Evolutionary conservation across 2,797 vertebrate species (phyloP).

Genomic region (Carcharodon carcharias): DNA sequence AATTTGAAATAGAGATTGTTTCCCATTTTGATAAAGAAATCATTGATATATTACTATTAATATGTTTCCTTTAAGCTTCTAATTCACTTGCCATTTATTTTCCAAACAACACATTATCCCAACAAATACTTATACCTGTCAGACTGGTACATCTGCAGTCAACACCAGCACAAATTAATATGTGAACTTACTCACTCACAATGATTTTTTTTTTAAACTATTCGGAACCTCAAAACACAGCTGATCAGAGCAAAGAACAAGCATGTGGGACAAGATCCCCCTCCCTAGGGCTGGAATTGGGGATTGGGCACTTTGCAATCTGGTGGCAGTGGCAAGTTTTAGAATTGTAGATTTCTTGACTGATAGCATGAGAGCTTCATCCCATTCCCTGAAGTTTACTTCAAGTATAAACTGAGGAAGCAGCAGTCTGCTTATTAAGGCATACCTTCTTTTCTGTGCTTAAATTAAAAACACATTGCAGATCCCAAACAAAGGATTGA

Average conservation of each 20-base stretch:
- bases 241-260: conserved; percentile 8
- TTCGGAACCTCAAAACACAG: not conserved
- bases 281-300: not conserved
- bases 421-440: conserved; percentile 33
- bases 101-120: not conserved
- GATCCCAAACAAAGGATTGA: conserved; percentile 21
- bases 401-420: conserved; percentile 33
- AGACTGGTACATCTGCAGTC: not conserved
- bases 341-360: not conserved
- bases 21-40: not conserved
- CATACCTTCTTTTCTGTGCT: conserved; percentile 34
- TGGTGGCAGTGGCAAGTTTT: not conserved
- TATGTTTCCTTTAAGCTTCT: not conserved
- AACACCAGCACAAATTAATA: not conserved
- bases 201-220: not conserved
- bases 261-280: too few species aligned
- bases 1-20: not conserved
- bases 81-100: not conserved
- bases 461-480: conserved; percentile 27
- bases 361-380: not conserved
- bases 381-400: not conserved
- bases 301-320: not conserved
- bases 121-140: not conserved
- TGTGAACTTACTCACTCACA: not conserved
- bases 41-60: not conserved